phyloP scores from a whole-genome alignment of 2,888 invertebrate genomes.

The Oithona nana region DNA sequence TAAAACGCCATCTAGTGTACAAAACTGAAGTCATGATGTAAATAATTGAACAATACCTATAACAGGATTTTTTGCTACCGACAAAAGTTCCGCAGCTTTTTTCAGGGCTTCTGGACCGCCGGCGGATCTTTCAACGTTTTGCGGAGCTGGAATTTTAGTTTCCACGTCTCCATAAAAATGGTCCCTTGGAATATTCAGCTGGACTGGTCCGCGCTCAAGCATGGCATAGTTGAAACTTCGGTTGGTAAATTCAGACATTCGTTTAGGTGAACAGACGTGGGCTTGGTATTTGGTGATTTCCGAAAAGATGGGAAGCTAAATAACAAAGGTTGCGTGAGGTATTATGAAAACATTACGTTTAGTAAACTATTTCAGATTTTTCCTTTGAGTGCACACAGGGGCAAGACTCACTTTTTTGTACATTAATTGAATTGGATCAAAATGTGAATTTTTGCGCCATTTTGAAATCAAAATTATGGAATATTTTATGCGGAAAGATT shows the following conservation, averaged over 20 bases:
- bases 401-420: too few species aligned
- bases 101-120: constrained; percentile 8
- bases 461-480: too few species aligned
- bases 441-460: too few species aligned
- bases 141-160: constrained; percentile 4
- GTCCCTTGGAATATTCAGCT: constrained; percentile 17
- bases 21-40: too few species aligned
- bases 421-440: too few species aligned
- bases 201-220: constrained; percentile 10
- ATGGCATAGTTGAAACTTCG: constrained; percentile 14
- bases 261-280: constrained; percentile 11
- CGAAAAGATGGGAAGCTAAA: constrained; percentile 12
- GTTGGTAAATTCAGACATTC: constrained; percentile 15
- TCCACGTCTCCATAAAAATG: constrained; percentile 15
- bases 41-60: background rate
- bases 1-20: too few species aligned
- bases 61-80: constrained; percentile 14
- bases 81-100: constrained; percentile 10
- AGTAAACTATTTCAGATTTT: too few species aligned
- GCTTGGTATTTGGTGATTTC: constrained; percentile 14
- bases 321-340: too few species aligned
- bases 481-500: too few species aligned
- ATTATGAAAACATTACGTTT: too few species aligned
- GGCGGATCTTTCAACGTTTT: constrained; percentile 5
- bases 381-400: too few species aligned